A percentile compares a stretch with the other conserved stretches of the same genome.
Evolutionary conservation across 2,113 vertebrate species (phyloP).

Genomic region (Globicephala melas): DNA sequence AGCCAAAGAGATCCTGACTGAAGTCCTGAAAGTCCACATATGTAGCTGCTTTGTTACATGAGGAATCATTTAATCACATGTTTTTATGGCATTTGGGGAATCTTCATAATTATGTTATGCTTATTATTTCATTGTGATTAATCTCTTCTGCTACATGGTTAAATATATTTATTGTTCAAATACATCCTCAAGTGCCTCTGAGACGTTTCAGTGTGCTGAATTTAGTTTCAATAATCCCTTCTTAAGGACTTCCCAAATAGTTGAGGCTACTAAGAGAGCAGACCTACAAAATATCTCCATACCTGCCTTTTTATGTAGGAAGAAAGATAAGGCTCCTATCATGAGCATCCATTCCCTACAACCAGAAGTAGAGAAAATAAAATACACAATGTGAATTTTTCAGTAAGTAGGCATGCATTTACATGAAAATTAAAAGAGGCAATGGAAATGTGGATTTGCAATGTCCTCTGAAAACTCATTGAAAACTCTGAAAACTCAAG

Average conservation of each 20-base stretch:
- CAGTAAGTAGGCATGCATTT: constrained; percentile 24
- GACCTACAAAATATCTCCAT: neutral
- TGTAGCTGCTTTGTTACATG: neutral
- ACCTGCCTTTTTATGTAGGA: neutral
- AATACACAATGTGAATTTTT: constrained; percentile 55
- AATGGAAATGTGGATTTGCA: constrained; percentile 43
- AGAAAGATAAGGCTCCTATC: neutral
- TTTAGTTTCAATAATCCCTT: neutral
- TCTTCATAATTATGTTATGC: neutral
- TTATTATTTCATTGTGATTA: constrained; percentile 20
- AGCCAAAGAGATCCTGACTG: neutral
- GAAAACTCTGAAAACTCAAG: neutral
- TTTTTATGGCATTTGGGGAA: neutral
- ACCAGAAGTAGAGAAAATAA: constrained; percentile 53
- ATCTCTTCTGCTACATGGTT: neutral
- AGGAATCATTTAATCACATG: neutral
- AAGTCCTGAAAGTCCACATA: neutral
- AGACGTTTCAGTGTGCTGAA: neutral
- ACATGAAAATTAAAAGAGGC: constrained; percentile 53
- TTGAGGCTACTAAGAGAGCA: neutral
- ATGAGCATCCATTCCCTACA: neutral
- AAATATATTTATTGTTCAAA: neutral
- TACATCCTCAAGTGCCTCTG: neutral
- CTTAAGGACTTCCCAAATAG: neutral
- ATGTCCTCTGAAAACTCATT: constrained; percentile 43